Conservation (phyloP, 2,888 invertebrate species). For the Dioctria rufipes region DNA sequence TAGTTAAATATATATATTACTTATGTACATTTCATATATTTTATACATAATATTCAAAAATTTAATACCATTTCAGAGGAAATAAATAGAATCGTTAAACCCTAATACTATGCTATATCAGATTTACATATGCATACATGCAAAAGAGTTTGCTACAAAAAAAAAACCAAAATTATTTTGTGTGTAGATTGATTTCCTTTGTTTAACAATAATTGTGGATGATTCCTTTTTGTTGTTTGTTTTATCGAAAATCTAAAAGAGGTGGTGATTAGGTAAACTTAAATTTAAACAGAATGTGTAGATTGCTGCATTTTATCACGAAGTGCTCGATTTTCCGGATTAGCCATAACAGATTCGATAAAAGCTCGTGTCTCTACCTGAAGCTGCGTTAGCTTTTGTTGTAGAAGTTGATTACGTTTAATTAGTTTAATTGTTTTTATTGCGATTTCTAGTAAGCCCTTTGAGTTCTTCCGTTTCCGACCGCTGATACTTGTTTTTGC, state of each 20-base stretch:
- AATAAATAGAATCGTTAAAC: slow-evolving; percentile 39
- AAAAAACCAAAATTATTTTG: neutral
- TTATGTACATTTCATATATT: too few relatives aligned
- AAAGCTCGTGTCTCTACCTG: slow-evolving; percentile 78
- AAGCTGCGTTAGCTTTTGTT: slow-evolving; percentile 75
- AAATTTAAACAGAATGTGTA: neutral
- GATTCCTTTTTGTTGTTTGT: neutral
- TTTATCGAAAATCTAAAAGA: neutral
- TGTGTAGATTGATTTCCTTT: neutral
- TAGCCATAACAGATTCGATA: slow-evolving; percentile 75
- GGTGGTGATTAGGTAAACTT: neutral
- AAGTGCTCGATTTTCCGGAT: slow-evolving; percentile 70
- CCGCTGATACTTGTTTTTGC: neutral
- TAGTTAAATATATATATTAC: neutral
- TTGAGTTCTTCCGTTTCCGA: slow-evolving; percentile 61
- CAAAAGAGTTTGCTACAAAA: neutral
- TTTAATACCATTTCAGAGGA: slow-evolving; percentile 39
- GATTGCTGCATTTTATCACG: slow-evolving; percentile 62
- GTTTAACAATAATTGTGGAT: neutral
- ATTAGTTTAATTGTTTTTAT: slow-evolving; percentile 77
- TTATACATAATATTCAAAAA: neutral
- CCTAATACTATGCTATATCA: slow-evolving; percentile 38
- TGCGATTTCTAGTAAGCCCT: slow-evolving; percentile 76
- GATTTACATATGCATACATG: neutral
- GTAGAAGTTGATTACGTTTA: slow-evolving; percentile 76